Base-by-base conservation (phyloP, 2,113 vertebrate species). In the Bufo bufo region DNA sequence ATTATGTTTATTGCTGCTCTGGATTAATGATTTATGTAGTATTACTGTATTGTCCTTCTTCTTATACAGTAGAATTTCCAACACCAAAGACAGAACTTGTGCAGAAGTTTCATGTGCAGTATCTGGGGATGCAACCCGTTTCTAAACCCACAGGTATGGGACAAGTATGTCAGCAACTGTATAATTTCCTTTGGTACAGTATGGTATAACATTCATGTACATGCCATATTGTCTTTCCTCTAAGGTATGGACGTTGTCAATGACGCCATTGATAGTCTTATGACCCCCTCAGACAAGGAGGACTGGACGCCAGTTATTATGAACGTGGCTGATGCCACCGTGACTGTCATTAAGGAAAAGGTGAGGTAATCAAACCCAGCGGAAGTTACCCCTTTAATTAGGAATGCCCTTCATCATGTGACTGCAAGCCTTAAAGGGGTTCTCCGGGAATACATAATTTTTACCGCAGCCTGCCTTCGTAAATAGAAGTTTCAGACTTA, bases 81-180 rank as follows among this genome's bases (percentile, higher is more conserved):
- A 97, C 97, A 92, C 97, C 98, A 96, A 99, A 99, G 97, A 99
- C 97, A 0, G 98, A 99, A 92, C 90, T 97, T 93, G 97, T 99
- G 33, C 98, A 99, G 95, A 98, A 96, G 92, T 99, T 99, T 91
- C 97, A 97, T 13, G 97, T 99, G 88, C 94, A 96, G 89, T 99
- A 99, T 93, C 80, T 99, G 92, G 98, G 98, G 84, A 96, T 96
- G 96, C 92, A 97, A 0, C 94, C 96, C 52, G 98, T 98, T 11
- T 93, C 95, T 90, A 97, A 94, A 75, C 98, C 98, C 4, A 97
- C 98, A 89, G 98, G 98, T 99, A 97, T 71, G 93, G 92, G 80
- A 81, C 54, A 3, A 19, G 13, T 12, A 33, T 56, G 6, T 17
- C n/a, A 33, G 33, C 33, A 33, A 33, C 33, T 72, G 13, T 45